phyloP scores from a whole-genome alignment of 2,113 vertebrate species.

The Scortum barcoo region DNA sequence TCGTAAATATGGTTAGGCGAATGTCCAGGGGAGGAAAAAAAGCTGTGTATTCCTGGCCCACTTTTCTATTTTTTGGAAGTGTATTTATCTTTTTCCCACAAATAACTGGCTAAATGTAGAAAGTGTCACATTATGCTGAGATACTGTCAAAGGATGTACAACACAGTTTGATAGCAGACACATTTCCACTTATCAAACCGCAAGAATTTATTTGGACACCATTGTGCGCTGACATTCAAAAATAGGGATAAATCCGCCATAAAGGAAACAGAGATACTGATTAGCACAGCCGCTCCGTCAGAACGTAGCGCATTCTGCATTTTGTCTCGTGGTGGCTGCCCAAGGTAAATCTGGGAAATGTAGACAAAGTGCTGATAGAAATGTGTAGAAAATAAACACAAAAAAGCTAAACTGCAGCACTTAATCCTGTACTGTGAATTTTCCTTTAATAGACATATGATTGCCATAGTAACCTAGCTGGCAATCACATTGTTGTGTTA shows the following conservation, averaged over 20 bases:
- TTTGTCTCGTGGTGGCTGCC: neutral
- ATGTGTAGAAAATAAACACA: neutral
- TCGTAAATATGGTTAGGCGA: neutral
- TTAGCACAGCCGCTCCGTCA: neutral
- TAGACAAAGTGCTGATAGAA: neutral
- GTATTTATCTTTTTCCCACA: constrained; percentile 6
- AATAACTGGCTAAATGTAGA: constrained; percentile 14
- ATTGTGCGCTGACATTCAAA: constrained; percentile 6
- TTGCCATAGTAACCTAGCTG: constrained; percentile 35
- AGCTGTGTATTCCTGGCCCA: neutral
- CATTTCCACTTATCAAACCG: constrained; percentile 19
- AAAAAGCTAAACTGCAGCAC: neutral
- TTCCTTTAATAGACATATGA: constrained; percentile 6
- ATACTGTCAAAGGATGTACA: constrained; percentile 27
- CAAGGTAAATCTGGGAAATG: constrained; percentile 1
- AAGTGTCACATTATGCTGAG: constrained; percentile 22
- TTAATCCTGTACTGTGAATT: constrained; percentile 8
- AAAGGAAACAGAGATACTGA: constrained; percentile 8
- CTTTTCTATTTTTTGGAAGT: neutral
- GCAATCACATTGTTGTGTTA: constrained; percentile 18
- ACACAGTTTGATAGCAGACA: constrained; percentile 8
- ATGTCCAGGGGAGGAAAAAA: neutral
- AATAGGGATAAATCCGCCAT: neutral
- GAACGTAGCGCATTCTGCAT: constrained; percentile 6
- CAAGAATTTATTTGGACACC: constrained; percentile 13